Percentiles rank a stretch among this genome's conserved stretches.
These are phyloP conservation scores for Nomada ruficornis DNA, from an alignment of 2,888 invertebrate species.

Conservation along the genomic window DNA sequence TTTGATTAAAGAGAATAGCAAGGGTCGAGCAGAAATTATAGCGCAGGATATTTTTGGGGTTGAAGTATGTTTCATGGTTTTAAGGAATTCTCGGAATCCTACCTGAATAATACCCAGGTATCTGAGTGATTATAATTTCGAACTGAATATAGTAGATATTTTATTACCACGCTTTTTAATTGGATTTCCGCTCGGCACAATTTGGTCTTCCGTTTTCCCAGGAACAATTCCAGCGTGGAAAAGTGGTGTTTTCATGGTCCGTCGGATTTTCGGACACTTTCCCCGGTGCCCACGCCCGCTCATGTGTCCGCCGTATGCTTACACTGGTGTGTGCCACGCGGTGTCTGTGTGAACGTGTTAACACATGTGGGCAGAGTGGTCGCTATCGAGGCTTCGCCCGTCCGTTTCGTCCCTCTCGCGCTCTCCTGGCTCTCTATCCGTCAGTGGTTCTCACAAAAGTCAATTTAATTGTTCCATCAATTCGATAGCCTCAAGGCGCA, in stretches of 20 bases:
- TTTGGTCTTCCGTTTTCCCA: not conserved
- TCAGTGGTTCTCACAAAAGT: constrained; percentile 71
- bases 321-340: constrained; percentile 59
- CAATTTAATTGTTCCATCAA: not conserved
- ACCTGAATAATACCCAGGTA: no score
- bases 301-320: constrained; percentile 63
- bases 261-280: constrained; percentile 50
- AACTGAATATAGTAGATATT: not conserved
- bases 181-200: not conserved
- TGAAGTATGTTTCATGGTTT: no score
- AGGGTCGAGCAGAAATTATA: no score
- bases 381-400: constrained; percentile 69
- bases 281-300: constrained; percentile 59
- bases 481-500: no score
- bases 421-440: constrained; percentile 51
- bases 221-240: constrained; percentile 27
- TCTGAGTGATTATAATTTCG: no score
- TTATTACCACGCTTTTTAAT: not conserved
- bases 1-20: not conserved
- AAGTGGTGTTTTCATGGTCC: constrained; percentile 39
- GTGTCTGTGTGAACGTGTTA: constrained; percentile 67
- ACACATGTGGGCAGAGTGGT: constrained; percentile 71
- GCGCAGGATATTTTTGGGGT: no score
- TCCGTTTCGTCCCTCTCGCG: constrained; percentile 58
- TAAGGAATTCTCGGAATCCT: no score